Conservation (phyloP, 37 sponge, comb jelly and placozoan species). For the Hexactinellida sp. region DNA sequence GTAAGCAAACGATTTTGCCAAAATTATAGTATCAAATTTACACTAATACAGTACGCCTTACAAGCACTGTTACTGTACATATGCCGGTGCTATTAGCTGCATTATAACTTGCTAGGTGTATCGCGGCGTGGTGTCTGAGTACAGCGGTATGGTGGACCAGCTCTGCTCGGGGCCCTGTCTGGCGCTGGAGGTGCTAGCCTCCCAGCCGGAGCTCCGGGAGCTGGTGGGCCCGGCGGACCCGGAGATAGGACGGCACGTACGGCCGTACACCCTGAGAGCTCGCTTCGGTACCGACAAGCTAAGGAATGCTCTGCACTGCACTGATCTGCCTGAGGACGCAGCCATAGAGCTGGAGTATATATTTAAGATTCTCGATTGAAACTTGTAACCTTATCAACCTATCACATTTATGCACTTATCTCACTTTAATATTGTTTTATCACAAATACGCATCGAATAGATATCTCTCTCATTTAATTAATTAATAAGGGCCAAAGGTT, state of each 20-base stretch:
- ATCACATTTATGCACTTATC: not conserved
- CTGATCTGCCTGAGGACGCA: conserved; percentile 87
- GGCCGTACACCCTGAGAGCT: conserved; percentile 79
- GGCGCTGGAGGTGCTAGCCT: conserved; percentile 71
- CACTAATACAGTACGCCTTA: too few species aligned
- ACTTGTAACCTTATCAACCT: not conserved
- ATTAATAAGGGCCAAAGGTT: too few species aligned
- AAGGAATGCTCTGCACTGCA: conserved; percentile 86
- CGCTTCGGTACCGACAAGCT: conserved; percentile 82
- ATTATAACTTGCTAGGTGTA: conserved; percentile 52
- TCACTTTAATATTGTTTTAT: too few species aligned
- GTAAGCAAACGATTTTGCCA: too few species aligned
- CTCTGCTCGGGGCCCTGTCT: conserved; percentile 91
- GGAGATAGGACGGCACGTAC: conserved; percentile 79
- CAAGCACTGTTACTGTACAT: too few species aligned
- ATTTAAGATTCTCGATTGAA: conserved; percentile 53
- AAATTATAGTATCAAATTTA: too few species aligned
- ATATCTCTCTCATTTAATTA: too few species aligned
- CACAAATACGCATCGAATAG: too few species aligned
- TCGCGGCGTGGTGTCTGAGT: conserved; percentile 91
- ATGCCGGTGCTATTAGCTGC: too few species aligned
- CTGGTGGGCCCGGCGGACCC: conserved; percentile 80
- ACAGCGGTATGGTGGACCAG: conserved; percentile 72
- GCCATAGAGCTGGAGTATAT: conserved; percentile 76
- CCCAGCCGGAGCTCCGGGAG: conserved; percentile 56